phyloP scores from a whole-genome alignment of 2,113 vertebrate genomes.

The Gallinago paraguaiae region DNA sequence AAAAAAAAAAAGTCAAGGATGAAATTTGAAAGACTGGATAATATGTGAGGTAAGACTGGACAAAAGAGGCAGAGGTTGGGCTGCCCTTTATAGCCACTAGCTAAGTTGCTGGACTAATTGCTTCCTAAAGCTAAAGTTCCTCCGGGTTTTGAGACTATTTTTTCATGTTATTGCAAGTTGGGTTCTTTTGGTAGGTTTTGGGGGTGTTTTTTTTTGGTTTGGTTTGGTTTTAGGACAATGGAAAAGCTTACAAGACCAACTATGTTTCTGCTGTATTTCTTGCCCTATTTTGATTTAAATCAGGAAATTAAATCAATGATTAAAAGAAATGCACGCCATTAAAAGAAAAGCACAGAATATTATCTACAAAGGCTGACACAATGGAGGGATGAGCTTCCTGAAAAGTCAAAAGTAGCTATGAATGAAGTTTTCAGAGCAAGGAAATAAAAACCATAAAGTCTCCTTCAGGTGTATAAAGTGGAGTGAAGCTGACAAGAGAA shows the following conservation, averaged over 20 bases:
- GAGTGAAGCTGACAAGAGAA: slow-evolving; percentile 37
- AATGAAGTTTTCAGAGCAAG: slow-evolving; percentile 31
- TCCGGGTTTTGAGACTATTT: background rate
- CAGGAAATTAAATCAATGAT: slow-evolving; percentile 22
- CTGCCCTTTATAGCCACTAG: background rate
- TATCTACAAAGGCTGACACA: background rate
- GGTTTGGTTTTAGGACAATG: background rate
- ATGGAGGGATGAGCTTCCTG: background rate
- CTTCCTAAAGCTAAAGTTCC: background rate
- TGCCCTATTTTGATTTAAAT: background rate
- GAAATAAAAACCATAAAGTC: slow-evolving; percentile 32
- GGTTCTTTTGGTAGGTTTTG: background rate
- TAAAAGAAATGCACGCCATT: background rate
- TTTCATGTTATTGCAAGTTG: background rate
- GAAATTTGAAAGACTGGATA: background rate
- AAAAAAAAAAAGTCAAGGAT: background rate
- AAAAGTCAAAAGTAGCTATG: slow-evolving; percentile 7
- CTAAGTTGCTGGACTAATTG: background rate
- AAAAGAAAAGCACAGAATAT: background rate
- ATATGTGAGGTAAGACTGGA: background rate
- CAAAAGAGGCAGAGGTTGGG: background rate
- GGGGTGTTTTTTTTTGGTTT: too few species aligned
- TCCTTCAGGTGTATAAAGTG: slow-evolving; percentile 13
- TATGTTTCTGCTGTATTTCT: background rate
- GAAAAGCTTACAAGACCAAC: background rate